A percentile compares a stretch with the other conserved stretches of the same genome.
phyloP scores from a whole-genome alignment of 2,113 vertebrate species.

The Corythoichthys haematopterus region DNA sequence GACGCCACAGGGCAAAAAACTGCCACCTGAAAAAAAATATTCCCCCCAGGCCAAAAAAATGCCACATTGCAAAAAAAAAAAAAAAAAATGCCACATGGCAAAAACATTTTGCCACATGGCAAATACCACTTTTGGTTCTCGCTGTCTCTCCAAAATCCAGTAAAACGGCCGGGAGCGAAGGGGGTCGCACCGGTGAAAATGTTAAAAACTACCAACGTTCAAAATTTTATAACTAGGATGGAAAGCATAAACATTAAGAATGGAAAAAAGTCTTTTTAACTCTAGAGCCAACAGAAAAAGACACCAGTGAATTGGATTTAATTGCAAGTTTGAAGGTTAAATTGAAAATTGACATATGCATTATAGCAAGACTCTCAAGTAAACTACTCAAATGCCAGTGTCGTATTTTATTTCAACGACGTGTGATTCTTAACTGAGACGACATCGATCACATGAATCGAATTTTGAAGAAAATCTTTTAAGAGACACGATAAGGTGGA shows the following conservation, averaged over 20 bases:
- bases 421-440: neutral
- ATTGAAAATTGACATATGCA: constrained; percentile 8
- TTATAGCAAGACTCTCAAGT: neutral
- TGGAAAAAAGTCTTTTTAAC: neutral
- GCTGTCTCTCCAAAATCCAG: no score
- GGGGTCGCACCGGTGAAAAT: no score
- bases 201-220: neutral
- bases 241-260: neutral
- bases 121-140: no score
- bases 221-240: neutral
- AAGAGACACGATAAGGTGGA: constrained; percentile 3
- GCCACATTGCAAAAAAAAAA: no score
- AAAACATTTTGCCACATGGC: no score
- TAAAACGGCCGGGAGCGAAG: no score
- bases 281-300: neutral
- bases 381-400: neutral
- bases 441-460: neutral
- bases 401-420: neutral
- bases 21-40: no score
- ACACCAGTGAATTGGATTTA: neutral
- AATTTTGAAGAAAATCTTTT: neutral
- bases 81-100: no score
- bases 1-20: no score
- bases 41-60: no score
- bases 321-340: constrained; percentile 2